Conservation (phyloP, 2,888 invertebrate species). For the Tipula unca region DNA sequence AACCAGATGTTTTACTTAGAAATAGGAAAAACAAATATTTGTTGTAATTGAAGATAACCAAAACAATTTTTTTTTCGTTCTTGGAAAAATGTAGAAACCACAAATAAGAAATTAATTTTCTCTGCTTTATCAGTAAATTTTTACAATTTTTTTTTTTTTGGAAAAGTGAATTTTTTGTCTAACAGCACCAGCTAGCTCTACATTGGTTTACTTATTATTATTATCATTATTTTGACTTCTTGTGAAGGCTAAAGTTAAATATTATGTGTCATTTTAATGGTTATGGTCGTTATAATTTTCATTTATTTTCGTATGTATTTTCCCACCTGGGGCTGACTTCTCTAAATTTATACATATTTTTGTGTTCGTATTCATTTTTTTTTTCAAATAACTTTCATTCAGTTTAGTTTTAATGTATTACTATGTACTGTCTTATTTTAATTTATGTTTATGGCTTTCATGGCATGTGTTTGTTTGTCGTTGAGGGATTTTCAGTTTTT, state of each 20-base stretch:
- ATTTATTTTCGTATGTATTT: constrained; percentile 4
- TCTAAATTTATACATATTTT: not conserved
- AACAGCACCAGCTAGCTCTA: not conserved
- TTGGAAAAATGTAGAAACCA: not conserved
- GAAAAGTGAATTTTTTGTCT: not conserved
- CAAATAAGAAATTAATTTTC: not conserved
- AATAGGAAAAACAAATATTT: not conserved
- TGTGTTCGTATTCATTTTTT: not conserved
- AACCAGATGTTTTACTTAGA: not conserved
- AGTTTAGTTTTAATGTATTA: constrained; percentile 3
- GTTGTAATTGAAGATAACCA: not conserved
- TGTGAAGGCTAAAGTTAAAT: not conserved
- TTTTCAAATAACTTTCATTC: constrained; percentile 1
- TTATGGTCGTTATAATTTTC: not conserved
- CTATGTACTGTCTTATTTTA: not conserved
- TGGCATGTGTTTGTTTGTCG: not conserved
- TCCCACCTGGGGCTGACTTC: not conserved
- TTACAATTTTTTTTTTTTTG: not conserved
- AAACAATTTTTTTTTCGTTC: not conserved
- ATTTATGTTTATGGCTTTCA: not conserved
- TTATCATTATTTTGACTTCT: not conserved
- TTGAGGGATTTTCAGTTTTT: not conserved
- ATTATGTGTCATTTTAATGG: not conserved
- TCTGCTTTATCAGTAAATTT: not conserved
- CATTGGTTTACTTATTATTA: not conserved